Percentiles rank a stretch among this genome's conserved stretches.
These are phyloP conservation scores for Sebastes minor DNA, from an alignment of 2,797 vertebrate species.

Conservation along the genomic window DNA sequence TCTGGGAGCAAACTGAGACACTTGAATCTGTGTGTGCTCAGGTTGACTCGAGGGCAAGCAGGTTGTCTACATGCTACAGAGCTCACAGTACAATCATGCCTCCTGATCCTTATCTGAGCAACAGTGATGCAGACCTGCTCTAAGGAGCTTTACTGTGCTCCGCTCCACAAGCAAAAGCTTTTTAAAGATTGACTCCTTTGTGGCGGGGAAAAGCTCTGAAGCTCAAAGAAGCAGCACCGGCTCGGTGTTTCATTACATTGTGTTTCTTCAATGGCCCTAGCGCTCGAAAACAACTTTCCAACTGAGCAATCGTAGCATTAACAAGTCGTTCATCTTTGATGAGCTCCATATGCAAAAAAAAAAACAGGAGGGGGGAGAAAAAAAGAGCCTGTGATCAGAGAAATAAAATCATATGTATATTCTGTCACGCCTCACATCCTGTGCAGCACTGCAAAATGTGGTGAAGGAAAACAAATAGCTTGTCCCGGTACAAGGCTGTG, in stretches of 20 bases:
- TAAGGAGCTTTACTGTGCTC: conserved; percentile 65
- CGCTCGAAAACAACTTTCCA: conserved; percentile 80
- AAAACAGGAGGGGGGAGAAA: conserved; percentile 47
- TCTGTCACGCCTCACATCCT: conserved; percentile 75
- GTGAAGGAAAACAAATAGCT: conserved; percentile 81
- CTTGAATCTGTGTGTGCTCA: conserved; percentile 45
- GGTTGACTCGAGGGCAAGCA: conserved; percentile 49
- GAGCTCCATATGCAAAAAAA: conserved; percentile 82
- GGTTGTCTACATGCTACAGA: conserved; percentile 54
- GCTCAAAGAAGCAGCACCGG: conserved; percentile 56
- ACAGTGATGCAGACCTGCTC: conserved; percentile 53
- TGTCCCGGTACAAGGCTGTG: conserved; percentile 70
- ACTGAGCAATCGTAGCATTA: conserved; percentile 81
- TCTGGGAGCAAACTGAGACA: conserved; percentile 59
- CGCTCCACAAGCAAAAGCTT: conserved; percentile 67
- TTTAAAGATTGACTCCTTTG: conserved; percentile 74
- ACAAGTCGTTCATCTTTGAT: conserved; percentile 81
- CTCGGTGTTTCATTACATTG: conserved; percentile 76
- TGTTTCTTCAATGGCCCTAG: conserved; percentile 62
- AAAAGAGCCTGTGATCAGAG: conserved; percentile 65
- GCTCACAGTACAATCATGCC: conserved; percentile 48
- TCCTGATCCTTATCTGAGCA: conserved; percentile 77
- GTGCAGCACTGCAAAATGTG: conserved; percentile 64
- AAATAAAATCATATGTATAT: conserved; percentile 81
- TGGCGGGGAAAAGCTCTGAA: conserved; percentile 53